Conservation (phyloP, 1,140 invertebrate species). For the Scaptodrosophila lebanonensis region DNA sequence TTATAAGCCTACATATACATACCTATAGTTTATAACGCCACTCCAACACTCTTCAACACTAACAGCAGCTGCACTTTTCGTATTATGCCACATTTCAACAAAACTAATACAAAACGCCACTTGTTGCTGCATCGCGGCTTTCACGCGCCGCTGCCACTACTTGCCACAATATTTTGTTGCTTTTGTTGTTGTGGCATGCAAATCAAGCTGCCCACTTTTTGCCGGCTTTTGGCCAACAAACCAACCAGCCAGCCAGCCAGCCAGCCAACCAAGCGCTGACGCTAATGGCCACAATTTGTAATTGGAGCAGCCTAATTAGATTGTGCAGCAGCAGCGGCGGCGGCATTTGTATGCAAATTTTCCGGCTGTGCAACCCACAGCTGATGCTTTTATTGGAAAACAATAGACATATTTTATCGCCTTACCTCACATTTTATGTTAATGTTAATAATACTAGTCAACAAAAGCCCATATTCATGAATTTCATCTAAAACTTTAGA, state of each 20-base stretch:
- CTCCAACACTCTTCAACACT: too few species aligned
- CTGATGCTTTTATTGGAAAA: slow-evolving; percentile 18
- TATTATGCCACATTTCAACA: slow-evolving; percentile 45
- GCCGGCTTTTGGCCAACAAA: slow-evolving; percentile 44
- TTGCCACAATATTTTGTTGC: too few species aligned
- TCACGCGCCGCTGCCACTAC: slow-evolving; percentile 57
- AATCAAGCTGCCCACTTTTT: slow-evolving; percentile 63
- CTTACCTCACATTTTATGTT: too few species aligned
- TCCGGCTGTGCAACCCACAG: slow-evolving; percentile 7
- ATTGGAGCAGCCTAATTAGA: slow-evolving; percentile 55
- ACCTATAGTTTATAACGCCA: too few species aligned
- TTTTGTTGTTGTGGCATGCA: slow-evolving; percentile 43
- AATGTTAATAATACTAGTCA: too few species aligned
- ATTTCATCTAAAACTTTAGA: too few species aligned
- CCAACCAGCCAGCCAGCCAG: too few species aligned
- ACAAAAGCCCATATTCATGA: too few species aligned
- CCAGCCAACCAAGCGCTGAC: slow-evolving; percentile 47
- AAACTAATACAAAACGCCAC: slow-evolving; percentile 57
- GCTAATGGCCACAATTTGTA: slow-evolving; percentile 70
- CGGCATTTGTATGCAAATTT: slow-evolving; percentile 25
- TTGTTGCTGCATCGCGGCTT: slow-evolving; percentile 37
- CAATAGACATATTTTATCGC: slow-evolving; percentile 20
- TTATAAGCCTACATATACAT: slow-evolving; percentile 13
- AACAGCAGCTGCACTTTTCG: slow-evolving; percentile 40
- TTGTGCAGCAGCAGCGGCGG: slow-evolving; percentile 19